These are phyloP conservation scores for Premnoplex brunnescens DNA, from an alignment of 2,797 vertebrate genomes.

Conservation along the genomic window DNA sequence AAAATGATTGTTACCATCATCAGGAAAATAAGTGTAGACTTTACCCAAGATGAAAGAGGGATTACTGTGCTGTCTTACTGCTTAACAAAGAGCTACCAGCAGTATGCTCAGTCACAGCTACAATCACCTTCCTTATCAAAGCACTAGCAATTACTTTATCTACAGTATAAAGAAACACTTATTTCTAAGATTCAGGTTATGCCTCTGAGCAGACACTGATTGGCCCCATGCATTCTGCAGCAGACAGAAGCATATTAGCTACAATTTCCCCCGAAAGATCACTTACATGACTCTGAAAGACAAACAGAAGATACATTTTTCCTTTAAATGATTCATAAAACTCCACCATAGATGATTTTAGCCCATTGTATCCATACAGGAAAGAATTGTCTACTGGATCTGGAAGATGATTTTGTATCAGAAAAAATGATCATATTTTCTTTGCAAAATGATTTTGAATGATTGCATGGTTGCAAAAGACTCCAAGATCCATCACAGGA, in stretches of 20 bases:
- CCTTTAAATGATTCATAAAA: constrained; percentile 1
- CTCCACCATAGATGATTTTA: background rate
- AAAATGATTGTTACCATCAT: constrained; percentile 23
- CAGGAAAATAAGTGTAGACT: constrained; percentile 38
- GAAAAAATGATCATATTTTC: background rate
- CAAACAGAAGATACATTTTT: constrained; percentile 15
- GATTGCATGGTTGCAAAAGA: background rate
- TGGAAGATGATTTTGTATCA: background rate
- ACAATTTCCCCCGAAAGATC: background rate
- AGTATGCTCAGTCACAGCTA: background rate
- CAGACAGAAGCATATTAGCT: background rate
- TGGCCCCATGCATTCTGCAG: background rate
- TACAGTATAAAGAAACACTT: background rate
- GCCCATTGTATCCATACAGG: background rate
- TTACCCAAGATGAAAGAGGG: constrained; percentile 11
- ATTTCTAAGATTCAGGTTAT: background rate
- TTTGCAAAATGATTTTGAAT: background rate
- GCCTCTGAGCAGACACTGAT: background rate
- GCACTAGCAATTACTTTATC: background rate
- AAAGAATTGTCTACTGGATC: background rate
- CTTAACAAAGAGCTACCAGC: constrained; percentile 12
- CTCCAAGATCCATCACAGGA: background rate
- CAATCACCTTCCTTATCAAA: constrained; percentile 1
- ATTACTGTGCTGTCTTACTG: background rate
- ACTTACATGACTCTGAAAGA: background rate